These are phyloP conservation scores for Allolobophora icterica DNA, from an alignment of 2,888 invertebrate species.

Conservation along the genomic window DNA sequence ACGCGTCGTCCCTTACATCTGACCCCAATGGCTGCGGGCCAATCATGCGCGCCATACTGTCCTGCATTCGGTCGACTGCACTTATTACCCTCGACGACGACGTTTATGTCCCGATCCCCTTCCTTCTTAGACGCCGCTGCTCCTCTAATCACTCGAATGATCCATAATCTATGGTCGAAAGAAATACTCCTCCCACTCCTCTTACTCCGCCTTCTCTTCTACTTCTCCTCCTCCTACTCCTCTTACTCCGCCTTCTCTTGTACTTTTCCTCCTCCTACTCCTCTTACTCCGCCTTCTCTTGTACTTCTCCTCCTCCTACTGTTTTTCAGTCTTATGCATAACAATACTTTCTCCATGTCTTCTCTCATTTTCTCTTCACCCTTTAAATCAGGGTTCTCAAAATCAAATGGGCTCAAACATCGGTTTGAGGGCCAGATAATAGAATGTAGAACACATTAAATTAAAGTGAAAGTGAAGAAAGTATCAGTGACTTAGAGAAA, in stretches of 20 bases:
- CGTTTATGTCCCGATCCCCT: not conserved
- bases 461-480: too few species aligned
- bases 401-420: too few species aligned
- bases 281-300: not conserved
- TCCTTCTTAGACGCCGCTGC: not conserved
- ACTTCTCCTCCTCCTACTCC: not conserved
- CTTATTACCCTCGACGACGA: conserved; percentile 24
- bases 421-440: too few species aligned
- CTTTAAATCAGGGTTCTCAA: too few species aligned
- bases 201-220: not conserved
- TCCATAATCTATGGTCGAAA: not conserved
- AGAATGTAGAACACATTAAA: too few species aligned
- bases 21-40: conserved; percentile 20
- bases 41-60: not conserved
- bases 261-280: not conserved
- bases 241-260: not conserved
- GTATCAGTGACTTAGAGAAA: too few species aligned
- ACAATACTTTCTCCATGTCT: not conserved
- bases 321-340: not conserved
- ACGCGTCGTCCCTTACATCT: not conserved
- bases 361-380: not conserved
- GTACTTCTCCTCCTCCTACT: not conserved
- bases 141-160: not conserved
- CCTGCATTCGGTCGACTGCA: conserved; percentile 3
- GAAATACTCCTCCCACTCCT: not conserved